These are phyloP conservation scores for Epinotia nisella DNA, from an alignment of 2,888 invertebrate genomes.

Conservation along the genomic window DNA sequence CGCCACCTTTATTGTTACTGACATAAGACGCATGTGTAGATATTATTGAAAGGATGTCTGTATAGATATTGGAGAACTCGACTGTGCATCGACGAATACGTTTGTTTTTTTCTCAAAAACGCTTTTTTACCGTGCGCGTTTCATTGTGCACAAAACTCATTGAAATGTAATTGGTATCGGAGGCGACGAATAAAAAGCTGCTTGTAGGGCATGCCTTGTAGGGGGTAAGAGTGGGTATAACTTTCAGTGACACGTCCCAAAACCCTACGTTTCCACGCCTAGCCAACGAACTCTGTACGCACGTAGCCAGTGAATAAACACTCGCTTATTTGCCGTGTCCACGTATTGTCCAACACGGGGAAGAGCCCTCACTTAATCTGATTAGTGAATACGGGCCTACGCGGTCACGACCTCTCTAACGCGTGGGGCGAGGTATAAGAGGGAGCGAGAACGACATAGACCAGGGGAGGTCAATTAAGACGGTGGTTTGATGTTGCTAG, in stretches of 20 bases:
- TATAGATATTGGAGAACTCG: too few species aligned
- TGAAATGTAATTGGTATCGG: too few species aligned
- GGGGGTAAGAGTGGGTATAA: background rate
- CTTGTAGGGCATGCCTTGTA: background rate
- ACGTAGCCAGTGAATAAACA: conserved; percentile 22
- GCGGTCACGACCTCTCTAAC: conserved; percentile 44
- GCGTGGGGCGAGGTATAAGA: conserved; percentile 14
- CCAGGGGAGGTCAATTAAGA: conserved; percentile 9
- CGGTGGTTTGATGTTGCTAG: background rate
- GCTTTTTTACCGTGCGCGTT: too few species aligned
- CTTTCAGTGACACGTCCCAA: background rate
- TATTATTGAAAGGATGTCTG: too few species aligned
- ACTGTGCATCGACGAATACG: too few species aligned
- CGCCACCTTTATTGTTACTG: too few species aligned
- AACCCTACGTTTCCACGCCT: background rate
- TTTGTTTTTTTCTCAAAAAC: too few species aligned
- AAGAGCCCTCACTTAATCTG: conserved; percentile 49
- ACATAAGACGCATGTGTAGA: too few species aligned
- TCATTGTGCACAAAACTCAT: too few species aligned
- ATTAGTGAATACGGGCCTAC: conserved; percentile 50
- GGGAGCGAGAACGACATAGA: conserved; percentile 17
- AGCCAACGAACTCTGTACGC: background rate
- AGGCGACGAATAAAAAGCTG: too few species aligned
- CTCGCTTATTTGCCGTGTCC: conserved; percentile 43
- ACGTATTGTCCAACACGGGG: conserved; percentile 44